Base-by-base conservation (phyloP, 1,140 invertebrate genomes). In the Meloidogyne exigua region DNA sequence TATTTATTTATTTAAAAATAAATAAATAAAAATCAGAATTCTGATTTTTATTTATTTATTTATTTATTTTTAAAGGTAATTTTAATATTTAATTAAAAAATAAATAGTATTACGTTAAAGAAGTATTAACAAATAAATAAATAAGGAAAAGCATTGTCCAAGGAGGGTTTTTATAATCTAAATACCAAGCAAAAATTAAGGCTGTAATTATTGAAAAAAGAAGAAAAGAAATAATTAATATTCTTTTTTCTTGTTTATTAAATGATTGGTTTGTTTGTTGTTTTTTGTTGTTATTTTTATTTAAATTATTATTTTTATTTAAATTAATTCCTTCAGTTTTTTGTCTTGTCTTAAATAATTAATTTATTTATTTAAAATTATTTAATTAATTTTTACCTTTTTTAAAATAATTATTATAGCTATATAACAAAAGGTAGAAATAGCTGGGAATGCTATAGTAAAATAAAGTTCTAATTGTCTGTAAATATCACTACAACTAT, bases 151-250 rank as follows among this genome's bases (percentile, higher is more conserved):
- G 23, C 72, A 73, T 23, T 18, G 72, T 73, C 72, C 72, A 73
- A 3, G 72, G 72, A 23, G 72, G 72, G 15, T 36, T 13, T 25
- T 65, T 62, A 36, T 73, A 73, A 65, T 73, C 18, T 23, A 25
- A 32, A 26, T 73, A 73, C 72, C 72, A 73, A 23, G 72, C 23
- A n/a, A 66, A 73, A n/a, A 73, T 73, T n/a, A 73, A 39, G 18
- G 72, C 72, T n/a, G 72, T 62, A 32, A 73, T 73, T n/a, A 64
- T 65, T 18, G 72, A 42, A 28, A 73, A 73, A 12, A 73, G 72
- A 36, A 73, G 57, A 23, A 73, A 28, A 62, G 72, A 73, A 36
- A 73, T 62, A 26, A 64, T 23, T 57, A 72, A 65, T 44, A 72
- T 72, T 28, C 71, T 26, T 64, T 63, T 72, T 2, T 72, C 70